A percentile compares a stretch with the other conserved stretches of the same genome.
phyloP scores from a whole-genome alignment of 2,888 invertebrate species.

The Oligia strigilis region DNA sequence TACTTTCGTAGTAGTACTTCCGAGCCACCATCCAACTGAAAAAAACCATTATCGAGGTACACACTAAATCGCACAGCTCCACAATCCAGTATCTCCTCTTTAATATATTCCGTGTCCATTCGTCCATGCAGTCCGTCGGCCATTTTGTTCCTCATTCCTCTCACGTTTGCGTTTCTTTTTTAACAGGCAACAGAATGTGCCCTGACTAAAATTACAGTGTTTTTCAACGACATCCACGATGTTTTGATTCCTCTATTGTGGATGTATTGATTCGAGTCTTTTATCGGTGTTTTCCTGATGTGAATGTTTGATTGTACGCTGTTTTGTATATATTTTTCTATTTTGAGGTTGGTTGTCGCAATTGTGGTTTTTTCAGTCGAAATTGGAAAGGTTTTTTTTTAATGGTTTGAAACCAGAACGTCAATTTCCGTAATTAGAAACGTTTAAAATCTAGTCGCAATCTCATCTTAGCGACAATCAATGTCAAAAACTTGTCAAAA shows the following conservation, averaged over 20 bases:
- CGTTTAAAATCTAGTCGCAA: background rate
- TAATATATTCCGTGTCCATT: conserved; percentile 83
- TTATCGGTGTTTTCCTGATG: conserved; percentile 57
- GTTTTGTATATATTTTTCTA: conserved; percentile 49
- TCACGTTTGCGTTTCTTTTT: conserved; percentile 84
- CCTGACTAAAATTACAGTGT: conserved; percentile 88
- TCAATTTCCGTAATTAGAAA: no score
- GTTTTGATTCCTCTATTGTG: conserved; percentile 86
- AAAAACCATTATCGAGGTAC: background rate
- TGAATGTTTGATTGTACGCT: conserved; percentile 54
- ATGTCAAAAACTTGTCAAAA: no score
- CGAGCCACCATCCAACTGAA: background rate
- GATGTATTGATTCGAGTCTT: conserved; percentile 64
- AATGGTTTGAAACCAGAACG: background rate
- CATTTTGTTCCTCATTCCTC: conserved; percentile 72
- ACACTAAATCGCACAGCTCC: conserved; percentile 32
- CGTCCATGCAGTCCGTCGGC: conserved; percentile 74
- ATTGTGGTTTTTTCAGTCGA: background rate
- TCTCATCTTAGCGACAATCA: background rate
- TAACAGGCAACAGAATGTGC: conserved; percentile 84
- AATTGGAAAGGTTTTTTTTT: background rate
- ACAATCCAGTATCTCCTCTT: conserved; percentile 49
- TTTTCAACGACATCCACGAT: conserved; percentile 79
- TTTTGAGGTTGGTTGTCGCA: conserved; percentile 16
- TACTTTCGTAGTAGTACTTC: background rate